Base-by-base conservation (phyloP, 2,113 vertebrate species). In the Dasyprocta punctata region DNA sequence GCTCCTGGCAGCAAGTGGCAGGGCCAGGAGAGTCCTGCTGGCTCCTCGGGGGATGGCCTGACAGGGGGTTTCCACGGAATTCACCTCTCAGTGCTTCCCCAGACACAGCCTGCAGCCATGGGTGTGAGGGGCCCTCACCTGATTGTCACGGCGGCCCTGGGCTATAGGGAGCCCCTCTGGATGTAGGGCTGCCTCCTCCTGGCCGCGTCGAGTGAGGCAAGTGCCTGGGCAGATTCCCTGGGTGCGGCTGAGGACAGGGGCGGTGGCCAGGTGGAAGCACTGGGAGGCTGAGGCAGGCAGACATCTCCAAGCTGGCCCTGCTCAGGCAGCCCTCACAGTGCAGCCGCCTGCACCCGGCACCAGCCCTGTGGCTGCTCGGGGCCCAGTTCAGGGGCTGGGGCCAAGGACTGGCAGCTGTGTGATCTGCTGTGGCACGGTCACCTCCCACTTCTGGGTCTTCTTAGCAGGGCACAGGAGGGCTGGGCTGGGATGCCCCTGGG, bases 1-100 rank as follows among this genome's bases (percentile, higher is more conserved):
- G 98, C 99, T 99, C 98, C 99, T 99, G 33, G 99, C 69, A 99
- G 99, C 54, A 99, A 99, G 97, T 99, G 83, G 99, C 98, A 9
- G 99, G 99, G 98, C 99, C 99, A 56, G 99, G 99, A 0, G 99
- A 99, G 97, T 99, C 99, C 88, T 98, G 98, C 19, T 98, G 98
- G 82, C 98, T 98, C 97, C 98, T 99, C 92, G 98, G 98, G 61
- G 99, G 54, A 56, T 19, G 96, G 89, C 99, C 99, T 1, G 99
- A 98, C 0, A 98, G 99, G 58, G 99, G 98, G 98, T 67, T 99
- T 99, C 98, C 99, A 99, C 86, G 98, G 98, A 61, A 99, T 98
- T 56, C 98, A 97, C 49, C 99, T 98, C 97, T 99, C 99, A 0
- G 99, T 99, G 96, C 99, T 99, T n/a, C 98, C 98, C 44, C 97